Base-by-base conservation (phyloP, 1,140 invertebrate genomes). In the Psilanteris sp. region DNA sequence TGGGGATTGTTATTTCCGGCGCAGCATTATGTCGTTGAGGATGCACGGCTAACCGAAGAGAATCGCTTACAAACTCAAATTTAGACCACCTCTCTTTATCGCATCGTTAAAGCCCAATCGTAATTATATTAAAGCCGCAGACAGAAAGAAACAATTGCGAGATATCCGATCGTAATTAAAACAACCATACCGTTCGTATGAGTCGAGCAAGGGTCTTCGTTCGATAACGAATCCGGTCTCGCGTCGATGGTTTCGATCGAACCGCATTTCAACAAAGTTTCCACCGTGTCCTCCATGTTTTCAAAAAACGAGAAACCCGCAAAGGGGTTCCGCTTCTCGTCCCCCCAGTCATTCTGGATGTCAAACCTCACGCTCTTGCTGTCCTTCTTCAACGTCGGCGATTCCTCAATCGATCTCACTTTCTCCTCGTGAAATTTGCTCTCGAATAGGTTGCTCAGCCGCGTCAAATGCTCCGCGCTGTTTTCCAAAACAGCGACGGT, bases 1-100 rank as follows among this genome's bases (percentile, higher is more conserved):
- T 54, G 77, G 77, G 75, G 55, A 73, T 81, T 52, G 64, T 79
- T 82, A 83, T 80, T 83, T 85, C 83, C 83, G 79, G 77, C 27
- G 62, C 34, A 24, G 77, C 50, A 81, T 80, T 83, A 78, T 80
- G 77, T 77, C 50, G 57, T 72, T 70, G 77, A 82, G 78, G 75
- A 79, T 76, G 41, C 67, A 76, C 52, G 59, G 73, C 57, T 76
- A 76, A 71, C 73, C 73, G 59, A 14, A 76, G 64, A 76, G 66
- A 76, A 76, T 70, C 66, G 66, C 57, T 76, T 76, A 64, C 57
- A 61, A 76, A 62, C 55, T 44, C n/a, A 22, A 54, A 70, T 64
- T 59, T 59, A 59, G 26, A 7, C 43, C 16, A 39, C 50, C 27
- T 24, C 34, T 50, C 16, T 43, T 57, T 62, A 41, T 52, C 20